Percentiles rank a stretch among this genome's conserved stretches.
Evolutionary conservation across 1,140 invertebrate genomes (phyloP).

Genomic region (Brachionus sp.): DNA sequence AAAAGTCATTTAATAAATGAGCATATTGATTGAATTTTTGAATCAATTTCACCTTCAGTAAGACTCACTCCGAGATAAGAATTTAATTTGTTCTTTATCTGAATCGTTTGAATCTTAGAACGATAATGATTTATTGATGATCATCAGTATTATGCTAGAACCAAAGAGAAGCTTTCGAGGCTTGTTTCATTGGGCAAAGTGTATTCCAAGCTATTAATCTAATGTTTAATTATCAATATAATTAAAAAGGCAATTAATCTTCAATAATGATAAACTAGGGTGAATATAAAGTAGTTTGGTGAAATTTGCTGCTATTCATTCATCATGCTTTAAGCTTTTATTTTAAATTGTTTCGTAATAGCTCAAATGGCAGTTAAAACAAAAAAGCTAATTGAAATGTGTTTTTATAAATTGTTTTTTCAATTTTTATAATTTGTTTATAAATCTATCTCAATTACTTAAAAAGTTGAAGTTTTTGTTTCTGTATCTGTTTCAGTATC

Average conservation of each 20-base stretch:
- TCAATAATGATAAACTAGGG: not conserved
- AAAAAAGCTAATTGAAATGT: not conserved
- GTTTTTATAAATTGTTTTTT: slow-evolving; percentile 27
- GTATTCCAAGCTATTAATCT: slow-evolving; percentile 36
- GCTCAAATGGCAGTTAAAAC: slow-evolving; percentile 14
- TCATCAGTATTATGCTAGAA: not conserved
- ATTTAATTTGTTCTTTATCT: slow-evolving; percentile 33
- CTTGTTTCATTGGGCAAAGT: not conserved
- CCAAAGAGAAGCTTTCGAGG: not conserved
- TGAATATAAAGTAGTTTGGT: not conserved
- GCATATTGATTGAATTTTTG: slow-evolving; percentile 24
- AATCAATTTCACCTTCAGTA: slow-evolving; percentile 38
- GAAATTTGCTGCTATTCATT: not conserved
- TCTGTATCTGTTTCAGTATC: not conserved
- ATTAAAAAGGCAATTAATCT: slow-evolving; percentile 41
- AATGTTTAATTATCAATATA: slow-evolving; percentile 40
- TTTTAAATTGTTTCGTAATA: slow-evolving; percentile 31
- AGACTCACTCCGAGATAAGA: slow-evolving; percentile 10
- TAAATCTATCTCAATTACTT: not conserved
- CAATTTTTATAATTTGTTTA: slow-evolving; percentile 3
- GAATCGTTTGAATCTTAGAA: slow-evolving; percentile 17
- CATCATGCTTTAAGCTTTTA: not conserved
- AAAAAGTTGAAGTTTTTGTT: not conserved
- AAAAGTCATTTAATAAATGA: slow-evolving; percentile 38
- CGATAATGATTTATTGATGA: slow-evolving; percentile 42